phyloP scores from a whole-genome alignment of 2,113 vertebrate species.

The Morone saxatilis region DNA sequence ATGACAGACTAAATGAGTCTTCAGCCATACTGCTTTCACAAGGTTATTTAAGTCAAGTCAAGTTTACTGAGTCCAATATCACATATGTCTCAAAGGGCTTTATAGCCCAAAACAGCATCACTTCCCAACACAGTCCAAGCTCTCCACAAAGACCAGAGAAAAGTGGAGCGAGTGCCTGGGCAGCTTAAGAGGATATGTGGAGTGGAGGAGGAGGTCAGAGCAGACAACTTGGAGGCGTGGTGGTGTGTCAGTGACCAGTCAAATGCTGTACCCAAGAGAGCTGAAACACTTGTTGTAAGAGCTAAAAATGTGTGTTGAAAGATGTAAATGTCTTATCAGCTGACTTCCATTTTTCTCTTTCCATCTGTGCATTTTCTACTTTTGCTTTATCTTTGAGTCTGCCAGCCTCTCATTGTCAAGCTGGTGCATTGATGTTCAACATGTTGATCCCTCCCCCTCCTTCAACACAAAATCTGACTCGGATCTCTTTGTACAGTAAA shows the following conservation, averaged over 20 bases:
- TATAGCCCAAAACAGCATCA: neutral
- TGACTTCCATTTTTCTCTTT: slow-evolving; percentile 33
- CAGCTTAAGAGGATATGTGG: slow-evolving; percentile 21
- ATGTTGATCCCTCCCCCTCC: neutral
- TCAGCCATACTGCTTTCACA: slow-evolving; percentile 9
- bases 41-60: slow-evolving; percentile 5
- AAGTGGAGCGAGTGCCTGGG: neutral
- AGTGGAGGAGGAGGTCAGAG: slow-evolving; percentile 41
- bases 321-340: slow-evolving; percentile 20
- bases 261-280: slow-evolving; percentile 32
- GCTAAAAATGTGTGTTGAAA: slow-evolving; percentile 1
- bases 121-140: neutral
- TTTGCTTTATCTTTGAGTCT: neutral
- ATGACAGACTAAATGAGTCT: neutral
- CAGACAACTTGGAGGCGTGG: slow-evolving; percentile 4
- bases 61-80: slow-evolving; percentile 8
- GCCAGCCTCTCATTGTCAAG: neutral
- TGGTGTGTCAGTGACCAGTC: slow-evolving; percentile 36
- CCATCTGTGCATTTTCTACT: slow-evolving; percentile 25
- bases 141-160: neutral
- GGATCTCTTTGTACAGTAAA: slow-evolving; percentile 1
- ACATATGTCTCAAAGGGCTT: slow-evolving; percentile 8
- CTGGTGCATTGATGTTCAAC: neutral
- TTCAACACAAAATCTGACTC: neutral
- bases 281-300: slow-evolving; percentile 8